Evolutionary conservation across 2,797 vertebrate species (phyloP).

Genomic region (Diglossa cyanea): DNA sequence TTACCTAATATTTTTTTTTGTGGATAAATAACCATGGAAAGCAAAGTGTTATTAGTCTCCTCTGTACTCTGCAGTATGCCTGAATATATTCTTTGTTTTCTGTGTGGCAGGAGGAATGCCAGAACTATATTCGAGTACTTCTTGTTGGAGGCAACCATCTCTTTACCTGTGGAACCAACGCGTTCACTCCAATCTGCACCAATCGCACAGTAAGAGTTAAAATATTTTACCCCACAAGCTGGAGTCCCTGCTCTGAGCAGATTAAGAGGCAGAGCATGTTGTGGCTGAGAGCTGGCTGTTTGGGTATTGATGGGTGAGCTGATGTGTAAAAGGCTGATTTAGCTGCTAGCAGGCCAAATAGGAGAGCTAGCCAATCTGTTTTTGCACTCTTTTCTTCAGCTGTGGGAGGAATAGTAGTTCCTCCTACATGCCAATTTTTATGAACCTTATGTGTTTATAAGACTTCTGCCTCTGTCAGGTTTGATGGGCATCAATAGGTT

Average conservation of each 20-base stretch:
- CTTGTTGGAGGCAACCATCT: conserved; percentile 91
- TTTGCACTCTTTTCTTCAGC: background rate
- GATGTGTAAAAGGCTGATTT: background rate
- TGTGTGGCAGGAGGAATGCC: conserved; percentile 90
- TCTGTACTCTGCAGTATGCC: background rate
- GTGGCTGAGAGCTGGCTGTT: background rate
- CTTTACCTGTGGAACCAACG: conserved; percentile 95
- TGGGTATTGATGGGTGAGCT: background rate
- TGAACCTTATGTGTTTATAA: background rate
- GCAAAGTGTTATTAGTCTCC: background rate
- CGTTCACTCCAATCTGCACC: conserved; percentile 96
- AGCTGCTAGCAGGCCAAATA: background rate
- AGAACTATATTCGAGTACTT: conserved; percentile 97
- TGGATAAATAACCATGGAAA: background rate
- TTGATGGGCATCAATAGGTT: background rate
- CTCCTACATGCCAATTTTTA: background rate
- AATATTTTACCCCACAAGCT: background rate
- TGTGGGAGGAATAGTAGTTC: background rate
- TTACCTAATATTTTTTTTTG: background rate
- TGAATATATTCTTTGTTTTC: background rate
- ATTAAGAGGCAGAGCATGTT: background rate
- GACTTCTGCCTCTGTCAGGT: background rate
- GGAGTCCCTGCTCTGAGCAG: background rate
- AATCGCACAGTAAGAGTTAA: conserved; percentile 87
- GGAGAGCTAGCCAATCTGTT: rapidly evolving